Conservation (phyloP, 2,888 invertebrate genomes). For the Proisotoma minuta region DNA sequence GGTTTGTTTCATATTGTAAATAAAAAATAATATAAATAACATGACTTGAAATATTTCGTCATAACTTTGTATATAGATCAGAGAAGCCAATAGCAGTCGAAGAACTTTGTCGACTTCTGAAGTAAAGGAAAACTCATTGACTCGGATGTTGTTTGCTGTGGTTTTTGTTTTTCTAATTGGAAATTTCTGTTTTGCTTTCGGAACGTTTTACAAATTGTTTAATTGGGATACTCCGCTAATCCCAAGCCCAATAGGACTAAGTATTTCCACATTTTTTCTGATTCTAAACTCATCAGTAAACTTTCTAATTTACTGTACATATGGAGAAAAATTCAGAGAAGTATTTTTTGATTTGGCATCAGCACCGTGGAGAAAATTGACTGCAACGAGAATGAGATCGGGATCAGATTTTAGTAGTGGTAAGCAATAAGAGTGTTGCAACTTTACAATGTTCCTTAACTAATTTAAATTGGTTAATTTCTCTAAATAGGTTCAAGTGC, state of each 20-base stretch:
- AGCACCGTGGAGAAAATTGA: not conserved
- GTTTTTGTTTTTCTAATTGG: slow-evolving; percentile 38
- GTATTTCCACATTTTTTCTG: slow-evolving; percentile 29
- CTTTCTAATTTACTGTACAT: slow-evolving; percentile 39
- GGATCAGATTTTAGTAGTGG: not conserved
- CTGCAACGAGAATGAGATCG: not conserved
- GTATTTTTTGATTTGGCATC: slow-evolving; percentile 17
- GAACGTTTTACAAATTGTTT: slow-evolving; percentile 19
- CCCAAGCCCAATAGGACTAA: slow-evolving; percentile 19
- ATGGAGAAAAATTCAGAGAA: slow-evolving; percentile 36
- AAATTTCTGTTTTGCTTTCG: slow-evolving; percentile 19
- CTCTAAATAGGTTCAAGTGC: too few relatives aligned
- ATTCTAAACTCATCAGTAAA: slow-evolving; percentile 40
- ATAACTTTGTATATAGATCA: slow-evolving; percentile 25
- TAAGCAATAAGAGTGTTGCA: not conserved
- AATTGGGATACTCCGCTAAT: slow-evolving; percentile 12
- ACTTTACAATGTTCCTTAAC: not conserved
- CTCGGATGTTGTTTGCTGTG: slow-evolving; percentile 36
- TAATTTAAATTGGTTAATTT: not conserved
- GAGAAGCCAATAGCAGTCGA: slow-evolving; percentile 28
- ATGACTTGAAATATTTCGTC: not conserved
- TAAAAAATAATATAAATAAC: not conserved
- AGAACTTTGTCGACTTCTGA: slow-evolving; percentile 32
- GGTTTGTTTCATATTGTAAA: slow-evolving; percentile 23
- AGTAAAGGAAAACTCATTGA: slow-evolving; percentile 32